phyloP scores from a whole-genome alignment of 1,140 invertebrate genomes.

The Aphidius ervi region DNA sequence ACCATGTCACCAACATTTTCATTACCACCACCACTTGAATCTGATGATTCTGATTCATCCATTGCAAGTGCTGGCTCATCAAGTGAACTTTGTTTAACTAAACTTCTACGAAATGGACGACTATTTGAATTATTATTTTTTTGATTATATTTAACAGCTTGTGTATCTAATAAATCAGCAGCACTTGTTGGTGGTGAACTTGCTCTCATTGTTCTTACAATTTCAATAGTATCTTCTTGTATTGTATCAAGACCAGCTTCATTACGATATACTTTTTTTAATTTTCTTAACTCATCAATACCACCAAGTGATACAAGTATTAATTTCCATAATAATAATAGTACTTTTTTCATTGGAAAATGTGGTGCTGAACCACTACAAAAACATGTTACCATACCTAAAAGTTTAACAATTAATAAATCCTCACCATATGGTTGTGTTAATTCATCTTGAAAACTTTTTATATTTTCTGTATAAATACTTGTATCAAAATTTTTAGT shows the following conservation, averaged over 20 bases:
- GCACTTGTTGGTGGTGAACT: conserved; percentile 92
- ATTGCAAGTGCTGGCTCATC: conserved; percentile 79
- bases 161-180: conserved; percentile 84
- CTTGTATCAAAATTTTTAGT: conserved; percentile 59
- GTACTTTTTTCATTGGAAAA: conserved; percentile 97
- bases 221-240: conserved; percentile 90
- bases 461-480: conserved; percentile 68
- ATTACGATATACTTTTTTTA: conserved; percentile 71
- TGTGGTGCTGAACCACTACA: conserved; percentile 91
- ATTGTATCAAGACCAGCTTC: conserved; percentile 68
- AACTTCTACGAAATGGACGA: conserved; percentile 35
- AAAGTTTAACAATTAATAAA: conserved; percentile 79
- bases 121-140: conserved; percentile 59
- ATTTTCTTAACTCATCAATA: conserved; percentile 70
- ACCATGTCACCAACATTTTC: conserved; percentile 48
- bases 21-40: conserved; percentile 40
- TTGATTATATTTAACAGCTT: conserved; percentile 58
- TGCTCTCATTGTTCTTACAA: conserved; percentile 87
- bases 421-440: conserved; percentile 67
- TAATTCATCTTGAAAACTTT: conserved; percentile 77
- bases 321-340: conserved; percentile 94
- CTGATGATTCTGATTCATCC: conserved; percentile 56
- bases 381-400: conserved; percentile 91
- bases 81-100: conserved; percentile 91
- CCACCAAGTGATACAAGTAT: conserved; percentile 87